Evolutionary conservation across 2,113 vertebrate genomes (phyloP).

Genomic region (Lathamus discolor): DNA sequence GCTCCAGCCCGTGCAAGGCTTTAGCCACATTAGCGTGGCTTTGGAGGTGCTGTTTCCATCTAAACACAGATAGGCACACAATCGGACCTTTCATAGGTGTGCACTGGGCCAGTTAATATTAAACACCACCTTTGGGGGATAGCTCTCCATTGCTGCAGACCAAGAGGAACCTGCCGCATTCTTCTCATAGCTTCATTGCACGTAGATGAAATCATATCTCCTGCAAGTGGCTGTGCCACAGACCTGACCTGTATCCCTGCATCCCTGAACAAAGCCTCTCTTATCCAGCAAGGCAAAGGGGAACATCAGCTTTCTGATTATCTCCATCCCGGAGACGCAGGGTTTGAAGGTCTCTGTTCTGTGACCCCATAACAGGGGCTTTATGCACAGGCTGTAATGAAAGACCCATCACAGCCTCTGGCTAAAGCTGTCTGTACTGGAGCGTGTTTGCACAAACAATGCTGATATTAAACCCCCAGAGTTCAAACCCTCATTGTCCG

Average conservation of each 20-base stretch:
- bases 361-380: not conserved
- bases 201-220: conserved; percentile 24
- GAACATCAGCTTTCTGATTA: not conserved
- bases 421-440: not conserved
- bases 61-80: not conserved
- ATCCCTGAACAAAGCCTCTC: conserved; percentile 34
- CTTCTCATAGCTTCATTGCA: conserved; percentile 28
- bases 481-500: not conserved
- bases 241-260: not conserved
- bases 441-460: not conserved
- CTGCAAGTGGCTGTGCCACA: not conserved
- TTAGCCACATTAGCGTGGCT: not conserved
- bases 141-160: not conserved
- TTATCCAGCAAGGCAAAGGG: not conserved
- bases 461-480: not conserved
- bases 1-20: not conserved
- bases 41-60: not conserved
- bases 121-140: not conserved
- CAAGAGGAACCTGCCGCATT: not conserved
- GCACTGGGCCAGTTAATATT: conserved; percentile 18
- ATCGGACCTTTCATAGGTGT: not conserved
- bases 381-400: not conserved
- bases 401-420: not conserved
- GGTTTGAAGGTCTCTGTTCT: not conserved
- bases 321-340: not conserved